Base-by-base conservation (phyloP, 2,797 vertebrate species). In the Nannoperca australis region DNA sequence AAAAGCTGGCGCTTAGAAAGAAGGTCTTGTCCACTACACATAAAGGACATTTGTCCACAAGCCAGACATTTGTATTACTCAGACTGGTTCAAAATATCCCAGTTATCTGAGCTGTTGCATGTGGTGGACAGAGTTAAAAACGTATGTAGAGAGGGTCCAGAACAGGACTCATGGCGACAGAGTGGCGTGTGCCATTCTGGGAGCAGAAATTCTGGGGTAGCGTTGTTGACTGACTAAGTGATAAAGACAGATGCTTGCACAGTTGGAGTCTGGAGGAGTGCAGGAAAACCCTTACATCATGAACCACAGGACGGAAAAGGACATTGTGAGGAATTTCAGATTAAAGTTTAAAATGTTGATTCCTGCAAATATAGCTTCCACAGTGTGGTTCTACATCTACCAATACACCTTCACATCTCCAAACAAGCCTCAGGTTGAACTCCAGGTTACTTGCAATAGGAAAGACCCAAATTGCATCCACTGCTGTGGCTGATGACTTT, bases 151-250 rank as follows among this genome's bases (percentile, higher is more conserved):
- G 73, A 88, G 70, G 30, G 56, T 85, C 85, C 72, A 81, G 86
- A 82, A 54, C 76, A 58, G 84, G 68, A 76, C 79, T 72, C n/a
- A 30, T 71, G 91, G 93, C 93, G 94, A 94, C 94, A 93, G 64
- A 5, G 80, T 69, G 94, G 92, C 92, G 88, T 85, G 84, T 54
- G 91, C 94, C 94, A 93, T 95, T 95, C 93, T 94, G 87, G 92
- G 94, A 93, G 76, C 76, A 79, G 87, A 89, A 92, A 93, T 90
- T 93, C 82, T 90, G 75, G 84, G 80, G 84, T 86, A 56, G 73
- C n/a, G 49, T 68, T 49, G 68, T 85, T 76, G 82, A 89, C 63
- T 84, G 63, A 81, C 79, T 68, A 85, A 79, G 86, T 66, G 81
- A 83, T 70, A 56, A 18, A 82, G 76, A 79, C 83, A 85, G 80